Base-by-base conservation (phyloP, 2,113 vertebrate species). In the Etheostoma cragini region DNA sequence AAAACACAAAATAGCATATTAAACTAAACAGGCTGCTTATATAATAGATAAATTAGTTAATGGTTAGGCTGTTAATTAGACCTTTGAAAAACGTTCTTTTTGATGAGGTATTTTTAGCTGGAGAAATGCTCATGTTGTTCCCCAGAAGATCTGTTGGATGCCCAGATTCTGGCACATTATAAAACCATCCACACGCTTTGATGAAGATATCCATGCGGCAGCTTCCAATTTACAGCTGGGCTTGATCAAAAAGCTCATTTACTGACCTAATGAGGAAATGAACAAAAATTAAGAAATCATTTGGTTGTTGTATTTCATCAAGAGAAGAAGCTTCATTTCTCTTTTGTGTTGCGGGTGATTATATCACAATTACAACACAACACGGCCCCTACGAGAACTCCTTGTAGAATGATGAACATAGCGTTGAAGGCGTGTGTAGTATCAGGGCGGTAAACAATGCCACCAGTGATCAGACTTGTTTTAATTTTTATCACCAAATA, bases 211-310 rank as follows among this genome's bases (percentile, higher is more conserved):
- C 47, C 49, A 14, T n/a, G 1, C 72, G n/a, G 11, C 57, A 60
- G 83, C 66, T 46, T 73, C 72, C 69, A 66, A 76, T 81, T 71
- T 74, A 52, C 54, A 53, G 47, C 72, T 67, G 56, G 15, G 80
- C 71, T 80, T 64, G 65, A 83, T 86, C 76, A 83, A 87, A 86
- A 72, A 72, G 72, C 79, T 86, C 65, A 78, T 92, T 86, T 83
- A 70, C 86, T 72, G 67, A 65, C 67, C 74, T 91, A 88, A 90
- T 86, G 76, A 82, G 86, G 33, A 90, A 86, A 85, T 79, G 57
- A 88, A 62, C 64, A 42, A 65, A 77, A 86, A 84, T 80, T 24
- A 79, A 78, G 30, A 45, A 78, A 80, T 88, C 54, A 61, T 78
- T 80, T 70, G 57, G 15, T 76, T 76, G 76, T 81, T 81, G 57